A percentile compares a stretch with the other conserved stretches of the same genome.
phyloP scores from a whole-genome alignment of 2,113 vertebrate species.

The Phaethon lepturus region DNA sequence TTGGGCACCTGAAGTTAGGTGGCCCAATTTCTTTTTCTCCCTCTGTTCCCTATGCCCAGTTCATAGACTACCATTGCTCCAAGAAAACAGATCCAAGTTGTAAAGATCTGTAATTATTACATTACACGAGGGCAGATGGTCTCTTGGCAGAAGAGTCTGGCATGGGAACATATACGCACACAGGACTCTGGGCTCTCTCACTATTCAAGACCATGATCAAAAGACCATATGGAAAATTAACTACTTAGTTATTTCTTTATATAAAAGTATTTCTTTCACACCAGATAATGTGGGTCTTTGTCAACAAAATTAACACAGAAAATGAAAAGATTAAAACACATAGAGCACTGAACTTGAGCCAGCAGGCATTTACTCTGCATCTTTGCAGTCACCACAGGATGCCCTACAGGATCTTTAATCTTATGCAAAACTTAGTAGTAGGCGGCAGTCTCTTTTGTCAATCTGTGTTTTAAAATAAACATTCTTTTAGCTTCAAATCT shows the following conservation, averaged over 20 bases:
- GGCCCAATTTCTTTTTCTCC: not conserved
- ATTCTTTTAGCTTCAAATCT: not conserved
- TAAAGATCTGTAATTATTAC: constrained; percentile 5
- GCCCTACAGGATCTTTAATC: not conserved
- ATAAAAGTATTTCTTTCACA: not conserved
- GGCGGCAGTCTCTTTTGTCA: not conserved
- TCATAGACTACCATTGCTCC: not conserved
- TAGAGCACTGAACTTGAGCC: not conserved
- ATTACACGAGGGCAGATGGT: not conserved
- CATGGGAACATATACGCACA: rapidly evolving
- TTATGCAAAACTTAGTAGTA: not conserved
- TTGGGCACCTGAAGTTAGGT: not conserved
- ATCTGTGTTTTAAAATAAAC: not conserved
- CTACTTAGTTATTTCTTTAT: not conserved
- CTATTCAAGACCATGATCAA: not conserved
- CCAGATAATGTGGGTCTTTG: not conserved
- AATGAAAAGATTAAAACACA: not conserved
- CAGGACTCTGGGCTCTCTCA: not conserved
- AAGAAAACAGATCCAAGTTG: not conserved
- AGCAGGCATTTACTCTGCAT: not conserved
- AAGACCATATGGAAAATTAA: not conserved
- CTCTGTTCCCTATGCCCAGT: not conserved
- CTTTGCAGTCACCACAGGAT: not conserved
- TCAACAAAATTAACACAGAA: not conserved
- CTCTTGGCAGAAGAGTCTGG: constrained; percentile 1